phyloP scores from a whole-genome alignment of 2,113 vertebrate genomes.

The Cercopithecus mona region DNA sequence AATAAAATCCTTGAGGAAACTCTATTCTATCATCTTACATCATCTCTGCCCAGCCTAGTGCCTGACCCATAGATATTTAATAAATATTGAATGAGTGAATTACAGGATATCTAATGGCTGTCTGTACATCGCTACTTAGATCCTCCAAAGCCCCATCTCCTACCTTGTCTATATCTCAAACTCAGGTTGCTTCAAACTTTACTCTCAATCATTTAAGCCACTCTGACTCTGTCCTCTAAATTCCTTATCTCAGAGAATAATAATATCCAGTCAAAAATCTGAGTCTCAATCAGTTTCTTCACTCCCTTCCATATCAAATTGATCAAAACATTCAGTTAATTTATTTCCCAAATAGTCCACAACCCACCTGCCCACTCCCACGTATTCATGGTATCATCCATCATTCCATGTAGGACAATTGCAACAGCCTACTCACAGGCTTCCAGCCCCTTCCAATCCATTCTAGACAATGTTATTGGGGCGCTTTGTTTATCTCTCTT shows the following conservation, averaged over 20 bases:
- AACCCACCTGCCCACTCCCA: not conserved
- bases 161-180: not conserved
- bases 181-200: not conserved
- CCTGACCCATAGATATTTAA: not conserved
- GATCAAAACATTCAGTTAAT: not conserved
- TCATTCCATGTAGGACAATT: not conserved
- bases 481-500: not conserved
- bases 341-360: not conserved
- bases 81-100: not conserved
- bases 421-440: not conserved
- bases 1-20: not conserved
- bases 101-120: not conserved
- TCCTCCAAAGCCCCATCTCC: no score
- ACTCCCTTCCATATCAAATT: not conserved
- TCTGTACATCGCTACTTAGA: not conserved
- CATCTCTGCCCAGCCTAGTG: not conserved
- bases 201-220: not conserved
- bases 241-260: not conserved
- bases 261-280: not conserved
- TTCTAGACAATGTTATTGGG: no score
- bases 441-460: not conserved
- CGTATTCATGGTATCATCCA: not conserved
- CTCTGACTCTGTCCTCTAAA: not conserved
- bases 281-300: not conserved
- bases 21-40: not conserved